Evolutionary conservation across 2,797 vertebrate species (phyloP).

Genomic region (Acropternis orthonyx): DNA sequence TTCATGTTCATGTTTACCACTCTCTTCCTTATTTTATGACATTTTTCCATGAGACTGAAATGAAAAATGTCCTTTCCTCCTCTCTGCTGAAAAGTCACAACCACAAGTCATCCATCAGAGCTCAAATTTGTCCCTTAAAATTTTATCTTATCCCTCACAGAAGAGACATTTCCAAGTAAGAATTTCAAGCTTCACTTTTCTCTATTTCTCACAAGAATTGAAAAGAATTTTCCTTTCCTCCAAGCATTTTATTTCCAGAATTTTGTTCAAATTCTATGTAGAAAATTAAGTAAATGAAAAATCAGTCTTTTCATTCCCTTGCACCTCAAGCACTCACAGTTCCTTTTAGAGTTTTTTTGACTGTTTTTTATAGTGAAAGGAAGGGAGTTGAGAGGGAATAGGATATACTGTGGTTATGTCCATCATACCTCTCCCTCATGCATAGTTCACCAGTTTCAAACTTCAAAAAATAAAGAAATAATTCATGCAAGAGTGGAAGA

Average conservation of each 20-base stretch:
- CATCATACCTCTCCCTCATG: not conserved
- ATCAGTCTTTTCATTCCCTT: not conserved
- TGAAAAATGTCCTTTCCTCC: constrained; percentile 46
- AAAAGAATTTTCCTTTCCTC: not conserved
- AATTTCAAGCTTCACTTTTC: not conserved
- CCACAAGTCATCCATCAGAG: constrained; percentile 42
- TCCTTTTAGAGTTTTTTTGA: not conserved
- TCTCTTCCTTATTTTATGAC: constrained; percentile 19
- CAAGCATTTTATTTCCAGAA: not conserved
- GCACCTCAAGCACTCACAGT: not conserved
- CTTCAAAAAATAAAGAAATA: not conserved
- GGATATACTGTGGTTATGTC: not conserved
- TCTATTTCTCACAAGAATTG: not conserved
- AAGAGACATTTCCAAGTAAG: not conserved
- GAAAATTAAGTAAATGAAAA: not conserved
- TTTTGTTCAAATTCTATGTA: not conserved
- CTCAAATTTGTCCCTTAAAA: constrained; percentile 12
- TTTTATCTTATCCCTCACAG: not conserved
- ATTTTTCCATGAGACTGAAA: constrained; percentile 54
- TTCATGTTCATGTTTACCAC: constrained; percentile 48
- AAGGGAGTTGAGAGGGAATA: not conserved
- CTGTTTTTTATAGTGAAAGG: not conserved
- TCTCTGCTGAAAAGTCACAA: constrained; percentile 35
- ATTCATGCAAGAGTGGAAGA: not conserved
- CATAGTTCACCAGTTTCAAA: not conserved